Conservation (phyloP, 2,113 vertebrate genomes). For the Sylvia atricapilla region DNA sequence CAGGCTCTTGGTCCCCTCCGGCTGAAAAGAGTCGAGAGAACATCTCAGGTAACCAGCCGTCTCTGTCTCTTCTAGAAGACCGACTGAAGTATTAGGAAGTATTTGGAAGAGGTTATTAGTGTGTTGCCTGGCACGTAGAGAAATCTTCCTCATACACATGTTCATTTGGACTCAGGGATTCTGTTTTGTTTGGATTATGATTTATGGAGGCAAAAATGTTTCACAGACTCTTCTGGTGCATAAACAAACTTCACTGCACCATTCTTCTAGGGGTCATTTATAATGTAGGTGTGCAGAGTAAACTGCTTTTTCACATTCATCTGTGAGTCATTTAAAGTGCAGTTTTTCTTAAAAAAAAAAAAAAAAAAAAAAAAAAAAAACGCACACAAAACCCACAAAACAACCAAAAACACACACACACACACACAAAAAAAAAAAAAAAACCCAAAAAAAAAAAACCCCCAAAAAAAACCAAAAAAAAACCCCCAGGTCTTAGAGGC, state of each 20-base stretch:
- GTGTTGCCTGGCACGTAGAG: background rate
- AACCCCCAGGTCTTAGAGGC: background rate
- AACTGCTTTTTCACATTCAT: background rate
- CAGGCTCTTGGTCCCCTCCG: background rate
- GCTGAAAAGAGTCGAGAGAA: background rate
- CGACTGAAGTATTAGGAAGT: background rate
- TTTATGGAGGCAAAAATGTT: background rate
- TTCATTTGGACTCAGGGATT: background rate
- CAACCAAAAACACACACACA: too few relatives aligned
- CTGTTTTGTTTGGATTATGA: background rate
- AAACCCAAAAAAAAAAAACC: background rate
- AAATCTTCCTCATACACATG: fast-evolving
- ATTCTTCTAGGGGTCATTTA: background rate
- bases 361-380: too few relatives aligned
- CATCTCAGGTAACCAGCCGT: fast-evolving
- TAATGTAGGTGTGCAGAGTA: background rate
- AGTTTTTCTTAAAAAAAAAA: background rate
- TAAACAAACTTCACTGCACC: background rate
- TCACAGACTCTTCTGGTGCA: background rate
- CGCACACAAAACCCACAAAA: too few relatives aligned
- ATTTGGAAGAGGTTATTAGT: background rate
- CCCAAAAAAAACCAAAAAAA: background rate
- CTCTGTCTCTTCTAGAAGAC: background rate
- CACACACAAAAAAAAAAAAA: too few relatives aligned
- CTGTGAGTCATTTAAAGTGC: background rate